These are phyloP conservation scores for Drosophila hydei DNA, from an alignment of 1,140 invertebrate species.

Conservation along the genomic window DNA sequence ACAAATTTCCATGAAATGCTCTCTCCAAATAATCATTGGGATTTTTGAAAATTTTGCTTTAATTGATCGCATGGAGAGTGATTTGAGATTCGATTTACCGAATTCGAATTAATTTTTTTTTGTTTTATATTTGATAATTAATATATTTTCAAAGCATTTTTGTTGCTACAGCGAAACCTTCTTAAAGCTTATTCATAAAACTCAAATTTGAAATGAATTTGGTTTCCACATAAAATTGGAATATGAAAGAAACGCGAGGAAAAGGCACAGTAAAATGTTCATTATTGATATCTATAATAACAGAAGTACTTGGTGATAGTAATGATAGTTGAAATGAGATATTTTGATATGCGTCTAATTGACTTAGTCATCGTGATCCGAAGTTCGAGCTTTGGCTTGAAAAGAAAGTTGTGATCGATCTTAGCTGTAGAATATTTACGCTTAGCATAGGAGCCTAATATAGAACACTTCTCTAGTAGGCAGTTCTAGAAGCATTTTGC, in stretches of 20 bases:
- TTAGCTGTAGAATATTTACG: conserved; percentile 29
- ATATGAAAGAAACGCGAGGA: conserved; percentile 44
- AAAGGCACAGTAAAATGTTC: conserved; percentile 68
- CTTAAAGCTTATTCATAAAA: conserved; percentile 65
- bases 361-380: conserved; percentile 44
- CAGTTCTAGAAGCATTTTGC: conserved; percentile 53
- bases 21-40: conserved; percentile 11
- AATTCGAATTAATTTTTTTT: conserved; percentile 4
- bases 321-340: conserved; percentile 16
- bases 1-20: conserved; percentile 16
- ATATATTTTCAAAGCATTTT: conserved; percentile 35
- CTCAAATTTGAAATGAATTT: conserved; percentile 17
- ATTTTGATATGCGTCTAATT: conserved; percentile 72
- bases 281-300: conserved; percentile 8
- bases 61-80: conserved; percentile 4
- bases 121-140: conserved; percentile 24
- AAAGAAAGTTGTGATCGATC: conserved; percentile 30
- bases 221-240: conserved; percentile 20
- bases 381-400: conserved; percentile 34
- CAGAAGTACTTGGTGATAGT: not conserved
- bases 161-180: conserved; percentile 66
- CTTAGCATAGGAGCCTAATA: conserved; percentile 30
- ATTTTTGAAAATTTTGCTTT: not conserved
- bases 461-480: conserved; percentile 19
- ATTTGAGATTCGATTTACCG: conserved; percentile 1